A percentile compares a stretch with the other conserved stretches of the same genome.
Evolutionary conservation across 2,113 vertebrate genomes (phyloP).

Genomic region (Lichenostomus cassidix): DNA sequence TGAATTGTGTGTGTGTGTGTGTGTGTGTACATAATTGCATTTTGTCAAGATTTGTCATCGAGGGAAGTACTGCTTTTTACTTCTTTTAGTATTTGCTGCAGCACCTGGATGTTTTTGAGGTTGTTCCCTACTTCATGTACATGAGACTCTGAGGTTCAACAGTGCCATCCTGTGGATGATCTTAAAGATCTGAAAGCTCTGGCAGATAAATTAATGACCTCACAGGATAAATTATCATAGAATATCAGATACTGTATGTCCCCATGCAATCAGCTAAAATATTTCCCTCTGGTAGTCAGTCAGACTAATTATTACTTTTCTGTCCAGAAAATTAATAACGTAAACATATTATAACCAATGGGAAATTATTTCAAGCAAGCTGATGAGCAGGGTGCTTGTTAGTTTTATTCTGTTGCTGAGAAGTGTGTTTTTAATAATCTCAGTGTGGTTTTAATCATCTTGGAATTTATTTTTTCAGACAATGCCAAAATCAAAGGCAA

Average conservation of each 20-base stretch:
- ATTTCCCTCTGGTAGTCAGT: constrained; percentile 41
- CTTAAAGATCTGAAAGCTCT: background rate
- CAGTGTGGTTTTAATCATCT: constrained; percentile 23
- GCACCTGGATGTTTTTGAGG: background rate
- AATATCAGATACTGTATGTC: background rate
- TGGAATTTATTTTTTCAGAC: background rate
- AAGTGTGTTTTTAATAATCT: constrained; percentile 48
- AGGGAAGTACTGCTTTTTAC: background rate
- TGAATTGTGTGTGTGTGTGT: background rate
- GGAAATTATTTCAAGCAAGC: constrained; percentile 2
- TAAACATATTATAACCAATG: background rate
- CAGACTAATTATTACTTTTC: constrained; percentile 57
- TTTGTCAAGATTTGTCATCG: background rate
- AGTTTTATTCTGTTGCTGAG: background rate
- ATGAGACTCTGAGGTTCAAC: constrained; percentile 34
- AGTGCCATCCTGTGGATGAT: constrained; percentile 75
- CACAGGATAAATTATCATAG: background rate
- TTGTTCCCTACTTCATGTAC: background rate
- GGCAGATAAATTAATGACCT: constrained; percentile 3
- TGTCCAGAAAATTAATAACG: constrained; percentile 57
- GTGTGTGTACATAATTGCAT: background rate
- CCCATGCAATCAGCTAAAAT: background rate
- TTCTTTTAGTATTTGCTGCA: background rate
- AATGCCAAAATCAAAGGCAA: constrained; percentile 35
- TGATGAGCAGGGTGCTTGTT: constrained; percentile 15